Percentiles rank a stretch among this genome's conserved stretches.
Evolutionary conservation across 2,113 vertebrate genomes (phyloP).

Genomic region (Austrofundulus limnaeus): DNA sequence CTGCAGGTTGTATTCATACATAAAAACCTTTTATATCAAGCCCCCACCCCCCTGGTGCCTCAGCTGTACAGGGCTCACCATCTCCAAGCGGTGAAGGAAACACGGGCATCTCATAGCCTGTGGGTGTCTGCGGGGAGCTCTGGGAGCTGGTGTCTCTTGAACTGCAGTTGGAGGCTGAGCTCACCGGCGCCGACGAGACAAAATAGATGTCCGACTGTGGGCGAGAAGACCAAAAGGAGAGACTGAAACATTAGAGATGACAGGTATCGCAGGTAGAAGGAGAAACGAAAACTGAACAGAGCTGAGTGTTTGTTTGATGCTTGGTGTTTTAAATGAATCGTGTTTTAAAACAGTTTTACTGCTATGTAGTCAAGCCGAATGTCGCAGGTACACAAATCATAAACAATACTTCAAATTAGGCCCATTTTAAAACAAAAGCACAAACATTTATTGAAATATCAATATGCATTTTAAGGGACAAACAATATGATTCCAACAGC

Average conservation of each 20-base stretch:
- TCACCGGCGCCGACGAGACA: constrained; percentile 85
- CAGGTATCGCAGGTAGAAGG: constrained; percentile 5
- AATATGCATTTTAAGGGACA: too few relatives aligned
- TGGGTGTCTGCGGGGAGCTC: constrained; percentile 91
- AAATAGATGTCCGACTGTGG: constrained; percentile 97
- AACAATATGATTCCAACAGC: too few relatives aligned
- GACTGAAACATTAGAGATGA: constrained; percentile 2
- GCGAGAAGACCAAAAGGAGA: constrained; percentile 28
- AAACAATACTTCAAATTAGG: not conserved
- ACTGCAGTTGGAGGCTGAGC: constrained; percentile 85
- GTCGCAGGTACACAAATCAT: not conserved
- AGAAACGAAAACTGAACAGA: not conserved
- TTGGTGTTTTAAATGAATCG: constrained; percentile 27
- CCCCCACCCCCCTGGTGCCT: constrained; percentile 11
- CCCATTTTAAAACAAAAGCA: too few relatives aligned
- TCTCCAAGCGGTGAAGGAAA: constrained; percentile 87
- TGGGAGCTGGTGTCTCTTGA: constrained; percentile 90
- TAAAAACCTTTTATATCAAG: constrained; percentile 12
- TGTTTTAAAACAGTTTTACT: constrained; percentile 51
- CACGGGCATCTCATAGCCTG: constrained; percentile 84
- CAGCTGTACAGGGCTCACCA: constrained; percentile 77
- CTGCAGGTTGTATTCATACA: constrained; percentile 28
- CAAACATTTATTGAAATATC: too few relatives aligned
- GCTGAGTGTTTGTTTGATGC: constrained; percentile 7
- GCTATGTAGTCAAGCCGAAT: constrained; percentile 47